Percentiles rank a stretch among this genome's conserved stretches.
These are phyloP conservation scores for Hypena proboscidalis DNA, from an alignment of 2,888 invertebrate genomes.

Conservation along the genomic window DNA sequence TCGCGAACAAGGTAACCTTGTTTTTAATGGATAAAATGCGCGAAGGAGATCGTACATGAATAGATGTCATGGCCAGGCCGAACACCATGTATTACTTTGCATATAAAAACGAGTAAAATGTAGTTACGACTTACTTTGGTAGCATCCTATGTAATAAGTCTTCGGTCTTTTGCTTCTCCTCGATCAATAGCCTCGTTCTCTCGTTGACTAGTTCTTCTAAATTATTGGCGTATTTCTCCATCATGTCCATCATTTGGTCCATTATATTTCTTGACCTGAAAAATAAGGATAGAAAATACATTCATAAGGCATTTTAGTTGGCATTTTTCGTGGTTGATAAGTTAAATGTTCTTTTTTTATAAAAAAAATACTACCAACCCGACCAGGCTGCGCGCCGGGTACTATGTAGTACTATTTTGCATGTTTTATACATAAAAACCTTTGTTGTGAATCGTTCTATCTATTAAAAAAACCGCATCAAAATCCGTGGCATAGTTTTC, in stretches of 20 bases:
- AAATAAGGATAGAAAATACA: no score
- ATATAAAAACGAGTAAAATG: background rate
- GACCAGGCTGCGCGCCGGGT: no score
- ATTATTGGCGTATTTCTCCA: conserved; percentile 98
- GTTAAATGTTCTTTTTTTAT: no score
- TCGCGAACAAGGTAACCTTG: conserved; percentile 3
- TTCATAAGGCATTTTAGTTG: no score
- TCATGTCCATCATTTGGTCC: conserved; percentile 99
- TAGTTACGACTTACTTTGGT: conserved; percentile 88
- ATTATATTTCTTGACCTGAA: conserved; percentile 93
- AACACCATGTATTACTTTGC: conserved; percentile 11
- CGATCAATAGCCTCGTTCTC: conserved; percentile 94
- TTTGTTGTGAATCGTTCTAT: no score
- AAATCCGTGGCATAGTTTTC: no score
- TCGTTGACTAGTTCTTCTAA: conserved; percentile 97
- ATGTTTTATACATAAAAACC: no score
- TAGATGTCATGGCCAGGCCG: conserved; percentile 7
- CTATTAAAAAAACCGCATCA: no score
- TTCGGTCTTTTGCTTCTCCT: conserved; percentile 97
- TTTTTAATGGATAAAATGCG: conserved; percentile 1
- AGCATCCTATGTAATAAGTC: conserved; percentile 97
- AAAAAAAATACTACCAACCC: no score
- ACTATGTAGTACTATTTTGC: no score
- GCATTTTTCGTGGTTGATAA: no score
- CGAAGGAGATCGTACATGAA: conserved; percentile 9